phyloP scores from a whole-genome alignment of 2,113 vertebrate species.

The Geococcyx californianus region DNA sequence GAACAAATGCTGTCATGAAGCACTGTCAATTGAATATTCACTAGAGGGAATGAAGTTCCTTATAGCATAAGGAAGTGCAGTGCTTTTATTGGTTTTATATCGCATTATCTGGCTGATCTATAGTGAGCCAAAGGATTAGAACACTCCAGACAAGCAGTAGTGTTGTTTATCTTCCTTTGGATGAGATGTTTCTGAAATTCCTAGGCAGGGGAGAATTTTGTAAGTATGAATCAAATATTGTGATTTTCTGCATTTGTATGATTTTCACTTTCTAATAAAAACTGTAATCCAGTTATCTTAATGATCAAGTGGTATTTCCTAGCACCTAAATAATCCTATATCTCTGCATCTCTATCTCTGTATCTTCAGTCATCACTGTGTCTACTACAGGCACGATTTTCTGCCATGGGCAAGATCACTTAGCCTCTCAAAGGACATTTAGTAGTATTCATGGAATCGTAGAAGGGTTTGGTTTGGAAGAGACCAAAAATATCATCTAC shows the following conservation, averaged over 20 bases:
- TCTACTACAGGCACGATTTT: background rate
- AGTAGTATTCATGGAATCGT: background rate
- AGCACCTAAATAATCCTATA: background rate
- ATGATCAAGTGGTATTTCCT: background rate
- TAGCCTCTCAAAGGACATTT: background rate
- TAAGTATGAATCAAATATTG: background rate
- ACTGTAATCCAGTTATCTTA: background rate
- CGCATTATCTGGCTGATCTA: rapidly evolving
- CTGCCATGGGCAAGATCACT: background rate
- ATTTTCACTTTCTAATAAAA: background rate
- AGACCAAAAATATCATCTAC: too few species aligned
- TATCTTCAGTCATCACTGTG: background rate
- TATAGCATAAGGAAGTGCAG: background rate
- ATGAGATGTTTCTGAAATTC: background rate
- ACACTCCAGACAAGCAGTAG: background rate
- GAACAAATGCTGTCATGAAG: rapidly evolving
- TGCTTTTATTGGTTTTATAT: background rate
- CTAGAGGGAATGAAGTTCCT: background rate
- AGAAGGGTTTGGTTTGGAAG: too few species aligned
- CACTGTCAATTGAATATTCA: background rate
- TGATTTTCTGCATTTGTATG: background rate
- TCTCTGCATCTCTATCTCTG: too few species aligned
- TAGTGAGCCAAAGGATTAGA: background rate
- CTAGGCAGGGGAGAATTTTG: background rate
- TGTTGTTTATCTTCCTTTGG: background rate